Evolutionary conservation across 2,113 vertebrate genomes (phyloP).

Genomic region (Thunnus thynnus): DNA sequence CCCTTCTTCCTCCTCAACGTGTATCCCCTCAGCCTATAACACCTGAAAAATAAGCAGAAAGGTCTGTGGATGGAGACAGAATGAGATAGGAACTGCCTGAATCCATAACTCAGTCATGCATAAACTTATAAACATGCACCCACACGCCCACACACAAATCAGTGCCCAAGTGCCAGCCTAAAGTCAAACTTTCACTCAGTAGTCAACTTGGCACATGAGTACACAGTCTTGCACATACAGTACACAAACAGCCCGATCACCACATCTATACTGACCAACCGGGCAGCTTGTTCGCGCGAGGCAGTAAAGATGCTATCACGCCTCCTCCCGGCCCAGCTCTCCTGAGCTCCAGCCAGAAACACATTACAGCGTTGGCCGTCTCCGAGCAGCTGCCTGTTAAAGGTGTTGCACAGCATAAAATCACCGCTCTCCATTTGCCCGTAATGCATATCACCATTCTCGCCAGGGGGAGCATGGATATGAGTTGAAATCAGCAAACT

Average conservation of each 20-base stretch:
- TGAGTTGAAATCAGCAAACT: constrained; percentile 58
- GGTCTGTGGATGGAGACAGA: constrained; percentile 56
- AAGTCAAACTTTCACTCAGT: constrained; percentile 37
- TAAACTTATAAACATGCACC: constrained; percentile 52
- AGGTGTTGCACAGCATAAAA: constrained; percentile 64
- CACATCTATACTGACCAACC: constrained; percentile 34
- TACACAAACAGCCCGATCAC: constrained; percentile 5
- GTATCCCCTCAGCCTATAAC: constrained; percentile 52
- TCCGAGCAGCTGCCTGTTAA: constrained; percentile 65
- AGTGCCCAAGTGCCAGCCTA: constrained; percentile 7
- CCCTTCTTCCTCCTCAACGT: constrained; percentile 36
- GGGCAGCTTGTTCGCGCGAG: constrained; percentile 63
- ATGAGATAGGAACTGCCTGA: constrained; percentile 54
- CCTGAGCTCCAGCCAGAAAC: constrained; percentile 53
- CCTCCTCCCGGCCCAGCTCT: constrained; percentile 23
- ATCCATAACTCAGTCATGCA: constrained; percentile 63
- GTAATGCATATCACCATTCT: constrained; percentile 66
- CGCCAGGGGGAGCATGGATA: background rate
- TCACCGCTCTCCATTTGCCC: constrained; percentile 55
- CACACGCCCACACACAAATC: constrained; percentile 27
- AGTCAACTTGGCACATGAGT: constrained; percentile 2
- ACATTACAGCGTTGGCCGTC: constrained; percentile 45
- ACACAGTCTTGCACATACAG: background rate
- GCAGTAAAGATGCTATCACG: constrained; percentile 55
- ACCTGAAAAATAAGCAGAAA: constrained; percentile 48